Percentiles rank a stretch among this genome's conserved stretches.
These are phyloP conservation scores for Distichodus sexfasciatus DNA, from an alignment of 2,797 vertebrate species.

Conservation along the genomic window DNA sequence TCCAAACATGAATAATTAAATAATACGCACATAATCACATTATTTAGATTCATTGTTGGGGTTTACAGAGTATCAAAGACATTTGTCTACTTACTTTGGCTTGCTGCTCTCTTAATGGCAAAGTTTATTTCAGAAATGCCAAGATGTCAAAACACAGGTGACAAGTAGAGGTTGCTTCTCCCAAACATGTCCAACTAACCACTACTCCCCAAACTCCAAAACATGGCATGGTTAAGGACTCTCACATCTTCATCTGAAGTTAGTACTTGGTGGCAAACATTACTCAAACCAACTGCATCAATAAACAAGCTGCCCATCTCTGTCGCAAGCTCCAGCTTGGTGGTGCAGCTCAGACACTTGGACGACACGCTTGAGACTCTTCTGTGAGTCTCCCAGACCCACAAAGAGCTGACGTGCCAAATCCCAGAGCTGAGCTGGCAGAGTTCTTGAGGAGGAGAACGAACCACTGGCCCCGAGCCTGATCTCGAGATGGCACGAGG, in stretches of 20 bases:
- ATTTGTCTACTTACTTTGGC: too few relatives aligned
- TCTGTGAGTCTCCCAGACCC: too few relatives aligned
- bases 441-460: conserved; percentile 22
- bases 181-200: neutral
- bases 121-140: too few relatives aligned
- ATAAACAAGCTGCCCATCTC: conserved; percentile 35
- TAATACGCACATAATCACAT: too few relatives aligned
- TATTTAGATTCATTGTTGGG: too few relatives aligned
- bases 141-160: too few relatives aligned
- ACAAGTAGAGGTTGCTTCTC: too few relatives aligned
- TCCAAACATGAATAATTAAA: too few relatives aligned
- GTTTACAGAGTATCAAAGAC: too few relatives aligned
- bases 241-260: neutral
- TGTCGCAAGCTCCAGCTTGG: conserved; percentile 27
- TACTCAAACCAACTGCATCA: conserved; percentile 24
- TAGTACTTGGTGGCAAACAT: conserved; percentile 22
- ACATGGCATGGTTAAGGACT: neutral
- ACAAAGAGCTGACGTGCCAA: conserved; percentile 26
- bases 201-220: neutral
- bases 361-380: conserved; percentile 34
- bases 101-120: too few relatives aligned
- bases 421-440: conserved; percentile 18
- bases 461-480: conserved; percentile 15
- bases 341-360: conserved; percentile 7
- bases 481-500: conserved; percentile 15